These are phyloP conservation scores for Idaea biselata DNA, from an alignment of 2,888 invertebrate genomes.

Conservation along the genomic window DNA sequence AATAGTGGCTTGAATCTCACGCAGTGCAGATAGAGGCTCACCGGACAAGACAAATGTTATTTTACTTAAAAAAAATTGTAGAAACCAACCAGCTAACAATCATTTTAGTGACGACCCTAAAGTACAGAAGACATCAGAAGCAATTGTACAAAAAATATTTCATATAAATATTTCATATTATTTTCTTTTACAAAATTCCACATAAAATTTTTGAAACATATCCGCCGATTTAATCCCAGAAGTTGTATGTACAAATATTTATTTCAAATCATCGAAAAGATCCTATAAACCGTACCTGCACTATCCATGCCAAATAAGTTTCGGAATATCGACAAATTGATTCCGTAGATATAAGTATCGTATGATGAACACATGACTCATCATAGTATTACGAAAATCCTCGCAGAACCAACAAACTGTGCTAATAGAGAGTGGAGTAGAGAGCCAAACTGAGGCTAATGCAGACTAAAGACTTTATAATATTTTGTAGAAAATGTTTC, in stretches of 20 bases:
- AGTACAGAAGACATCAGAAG: too few relatives aligned
- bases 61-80: too few relatives aligned
- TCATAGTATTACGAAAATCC: slow-evolving; percentile 42
- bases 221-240: neutral
- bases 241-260: neutral
- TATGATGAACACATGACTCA: slow-evolving; percentile 48
- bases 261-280: neutral
- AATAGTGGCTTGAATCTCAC: too few relatives aligned
- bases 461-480: neutral
- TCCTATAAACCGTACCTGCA: neutral
- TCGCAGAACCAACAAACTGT: slow-evolving; percentile 36
- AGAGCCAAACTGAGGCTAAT: slow-evolving; percentile 15
- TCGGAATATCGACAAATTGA: slow-evolving; percentile 19
- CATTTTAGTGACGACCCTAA: too few relatives aligned
- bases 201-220: neutral
- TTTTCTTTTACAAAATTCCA: neutral
- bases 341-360: slow-evolving; percentile 29
- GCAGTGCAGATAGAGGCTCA: too few relatives aligned
- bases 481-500: neutral
- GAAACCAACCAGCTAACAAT: too few relatives aligned
- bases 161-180: neutral
- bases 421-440: slow-evolving; percentile 38
- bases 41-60: too few relatives aligned
- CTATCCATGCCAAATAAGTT: slow-evolving; percentile 12
- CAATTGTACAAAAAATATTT: neutral